A percentile compares a stretch with the other conserved stretches of the same genome.
Conservation (phyloP, 1,140 invertebrate species). For the Parasteatoda tepidariorum region DNA sequence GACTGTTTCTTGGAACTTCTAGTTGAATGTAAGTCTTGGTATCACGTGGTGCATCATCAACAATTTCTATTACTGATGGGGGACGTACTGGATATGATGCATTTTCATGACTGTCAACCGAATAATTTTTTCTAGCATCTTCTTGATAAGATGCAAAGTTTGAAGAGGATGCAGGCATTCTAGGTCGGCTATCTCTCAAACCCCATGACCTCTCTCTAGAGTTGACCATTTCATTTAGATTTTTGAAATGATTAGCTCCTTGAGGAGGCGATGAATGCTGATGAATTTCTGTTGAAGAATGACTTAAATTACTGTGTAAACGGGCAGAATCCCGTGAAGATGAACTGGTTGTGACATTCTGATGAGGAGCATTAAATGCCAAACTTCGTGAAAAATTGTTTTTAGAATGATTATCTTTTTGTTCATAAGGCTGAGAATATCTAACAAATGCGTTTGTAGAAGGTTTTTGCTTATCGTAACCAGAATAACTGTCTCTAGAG, state of each 20-base stretch:
- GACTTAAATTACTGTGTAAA: too few relatives aligned
- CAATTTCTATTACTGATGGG: constrained; percentile 45
- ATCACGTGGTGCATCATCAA: constrained; percentile 35
- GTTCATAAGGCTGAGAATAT: constrained; percentile 17
- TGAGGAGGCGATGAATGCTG: neutral
- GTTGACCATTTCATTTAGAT: constrained; percentile 7
- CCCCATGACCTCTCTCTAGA: constrained; percentile 10
- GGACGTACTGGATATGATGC: constrained; percentile 15
- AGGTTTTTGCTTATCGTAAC: constrained; percentile 13
- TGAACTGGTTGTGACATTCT: neutral
- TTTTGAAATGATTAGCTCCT: constrained; percentile 5
- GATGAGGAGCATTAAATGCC: neutral
- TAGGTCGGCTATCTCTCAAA: neutral
- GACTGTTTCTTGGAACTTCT: constrained; percentile 54
- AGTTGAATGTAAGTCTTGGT: constrained; percentile 55
- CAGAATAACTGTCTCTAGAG: constrained; percentile 15
- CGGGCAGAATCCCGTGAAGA: neutral
- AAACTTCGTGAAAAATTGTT: neutral
- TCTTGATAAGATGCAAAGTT: constrained; percentile 12
- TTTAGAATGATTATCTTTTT: constrained; percentile 9
- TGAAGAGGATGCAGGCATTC: neutral
- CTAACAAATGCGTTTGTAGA: neutral
- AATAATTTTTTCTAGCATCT: neutral
- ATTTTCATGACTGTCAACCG: neutral
- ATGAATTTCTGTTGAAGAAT: neutral